Evolutionary conservation across 2,797 vertebrate species (phyloP).

Genomic region (Hypotaenidia okinawae): DNA sequence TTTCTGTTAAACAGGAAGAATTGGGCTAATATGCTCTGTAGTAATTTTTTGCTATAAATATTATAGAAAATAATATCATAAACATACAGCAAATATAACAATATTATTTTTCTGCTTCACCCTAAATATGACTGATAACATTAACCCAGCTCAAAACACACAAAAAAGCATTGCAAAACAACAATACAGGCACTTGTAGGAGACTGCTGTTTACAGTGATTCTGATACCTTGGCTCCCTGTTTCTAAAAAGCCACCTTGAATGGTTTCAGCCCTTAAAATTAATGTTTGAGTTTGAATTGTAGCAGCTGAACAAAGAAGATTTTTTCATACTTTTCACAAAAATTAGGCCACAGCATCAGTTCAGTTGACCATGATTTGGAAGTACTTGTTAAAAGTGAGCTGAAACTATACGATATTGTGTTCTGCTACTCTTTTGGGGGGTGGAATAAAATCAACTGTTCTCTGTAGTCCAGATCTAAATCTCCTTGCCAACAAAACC

Average conservation of each 20-base stretch:
- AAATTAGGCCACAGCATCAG: not conserved
- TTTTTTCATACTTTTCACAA: fast-evolving
- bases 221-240: not conserved
- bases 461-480: not conserved
- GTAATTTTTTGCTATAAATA: fast-evolving
- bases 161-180: not conserved
- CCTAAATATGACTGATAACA: not conserved
- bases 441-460: not conserved
- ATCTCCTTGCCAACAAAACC: not conserved
- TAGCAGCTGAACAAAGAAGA: not conserved
- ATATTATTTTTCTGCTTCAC: not conserved
- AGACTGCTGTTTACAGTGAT: not conserved
- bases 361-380: not conserved
- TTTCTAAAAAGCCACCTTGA: not conserved
- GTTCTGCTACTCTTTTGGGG: not conserved
- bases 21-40: not conserved
- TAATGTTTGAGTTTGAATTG: not conserved
- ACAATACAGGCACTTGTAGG: not conserved
- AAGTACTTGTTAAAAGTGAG: not conserved
- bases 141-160: not conserved
- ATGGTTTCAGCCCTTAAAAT: not conserved
- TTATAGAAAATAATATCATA: too few relatives aligned
- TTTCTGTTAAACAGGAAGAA: not conserved
- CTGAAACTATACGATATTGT: not conserved
- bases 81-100: too few relatives aligned